Evolutionary conservation across 2,797 vertebrate genomes (phyloP).

Genomic region (Mormyrus proboscirostris): DNA sequence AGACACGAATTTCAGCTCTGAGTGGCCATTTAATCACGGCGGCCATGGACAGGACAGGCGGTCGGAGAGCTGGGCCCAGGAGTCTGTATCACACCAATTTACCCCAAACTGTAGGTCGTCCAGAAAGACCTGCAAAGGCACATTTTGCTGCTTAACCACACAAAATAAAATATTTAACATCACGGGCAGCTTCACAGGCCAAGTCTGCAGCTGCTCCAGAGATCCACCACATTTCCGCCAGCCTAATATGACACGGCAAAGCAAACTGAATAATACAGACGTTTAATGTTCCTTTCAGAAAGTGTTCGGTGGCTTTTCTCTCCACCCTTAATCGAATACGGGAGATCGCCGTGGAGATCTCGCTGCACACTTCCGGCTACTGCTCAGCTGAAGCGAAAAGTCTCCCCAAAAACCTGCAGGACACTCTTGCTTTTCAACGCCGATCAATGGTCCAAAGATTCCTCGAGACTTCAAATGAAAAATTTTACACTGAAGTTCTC

Average conservation of each 20-base stretch:
- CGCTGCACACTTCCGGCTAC: background rate
- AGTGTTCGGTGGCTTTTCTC: conserved; percentile 41
- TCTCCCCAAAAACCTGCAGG: conserved; percentile 17
- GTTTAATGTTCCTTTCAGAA: conserved; percentile 50
- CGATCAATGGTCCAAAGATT: conserved; percentile 24
- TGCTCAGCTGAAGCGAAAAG: conserved; percentile 28
- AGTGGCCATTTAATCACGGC: conserved; percentile 53
- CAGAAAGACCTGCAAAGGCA: conserved; percentile 50
- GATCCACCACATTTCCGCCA: conserved; percentile 42
- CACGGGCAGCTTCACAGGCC: conserved; percentile 38
- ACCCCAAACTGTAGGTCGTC: conserved; percentile 46
- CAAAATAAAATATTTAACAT: conserved; percentile 52
- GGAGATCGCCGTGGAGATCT: background rate
- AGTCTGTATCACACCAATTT: conserved; percentile 52
- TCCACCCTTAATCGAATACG: conserved; percentile 37
- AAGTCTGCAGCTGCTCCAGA: conserved; percentile 43
- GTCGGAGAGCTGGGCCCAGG: conserved; percentile 1
- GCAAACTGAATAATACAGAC: conserved; percentile 54
- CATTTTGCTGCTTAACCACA: conserved; percentile 54
- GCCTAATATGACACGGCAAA: conserved; percentile 43
- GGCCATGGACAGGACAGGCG: conserved; percentile 50
- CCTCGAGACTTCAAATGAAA: conserved; percentile 8
- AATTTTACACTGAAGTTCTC: background rate
- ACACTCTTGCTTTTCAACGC: background rate
- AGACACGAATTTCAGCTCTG: conserved; percentile 45